These are phyloP conservation scores for Archegozetes longisetosus DNA, from an alignment of 1,140 invertebrate species.

Conservation along the genomic window DNA sequence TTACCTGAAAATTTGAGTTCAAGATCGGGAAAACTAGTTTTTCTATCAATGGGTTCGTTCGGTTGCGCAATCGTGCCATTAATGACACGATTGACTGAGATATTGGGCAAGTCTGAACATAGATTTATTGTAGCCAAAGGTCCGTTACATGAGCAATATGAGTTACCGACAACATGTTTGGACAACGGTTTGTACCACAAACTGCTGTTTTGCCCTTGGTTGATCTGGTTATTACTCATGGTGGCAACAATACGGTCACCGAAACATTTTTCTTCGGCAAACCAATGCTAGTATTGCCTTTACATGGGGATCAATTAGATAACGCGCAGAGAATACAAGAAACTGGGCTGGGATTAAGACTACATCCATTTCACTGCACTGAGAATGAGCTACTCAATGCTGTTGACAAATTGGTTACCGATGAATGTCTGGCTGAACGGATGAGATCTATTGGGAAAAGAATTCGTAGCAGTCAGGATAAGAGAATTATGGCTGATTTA, in stretches of 20 bases:
- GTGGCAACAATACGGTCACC: too few species aligned
- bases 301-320: too few species aligned
- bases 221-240: too few species aligned
- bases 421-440: conserved; percentile 3
- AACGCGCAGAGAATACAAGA: too few species aligned
- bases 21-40: conserved; percentile 11
- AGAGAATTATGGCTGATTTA: not conserved
- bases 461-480: not conserved
- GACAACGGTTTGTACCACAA: conserved; percentile 12
- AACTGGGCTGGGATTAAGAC: conserved; percentile 3
- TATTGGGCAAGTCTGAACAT: conserved; percentile 4
- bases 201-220: conserved; percentile 5
- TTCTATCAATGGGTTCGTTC: conserved; percentile 14
- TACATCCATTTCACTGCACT: not conserved
- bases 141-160: conserved; percentile 10
- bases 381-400: conserved; percentile 11
- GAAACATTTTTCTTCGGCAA: conserved; percentile 11
- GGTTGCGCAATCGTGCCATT: conserved; percentile 20
- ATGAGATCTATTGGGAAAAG: not conserved
- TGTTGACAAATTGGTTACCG: conserved; percentile 4
- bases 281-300: conserved; percentile 13
- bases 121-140: conserved; percentile 13
- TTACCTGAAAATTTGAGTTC: not conserved
- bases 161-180: conserved; percentile 14
- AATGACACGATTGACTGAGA: conserved; percentile 5